Base-by-base conservation (phyloP, 2,113 vertebrate genomes). In the Falco punctatus region DNA sequence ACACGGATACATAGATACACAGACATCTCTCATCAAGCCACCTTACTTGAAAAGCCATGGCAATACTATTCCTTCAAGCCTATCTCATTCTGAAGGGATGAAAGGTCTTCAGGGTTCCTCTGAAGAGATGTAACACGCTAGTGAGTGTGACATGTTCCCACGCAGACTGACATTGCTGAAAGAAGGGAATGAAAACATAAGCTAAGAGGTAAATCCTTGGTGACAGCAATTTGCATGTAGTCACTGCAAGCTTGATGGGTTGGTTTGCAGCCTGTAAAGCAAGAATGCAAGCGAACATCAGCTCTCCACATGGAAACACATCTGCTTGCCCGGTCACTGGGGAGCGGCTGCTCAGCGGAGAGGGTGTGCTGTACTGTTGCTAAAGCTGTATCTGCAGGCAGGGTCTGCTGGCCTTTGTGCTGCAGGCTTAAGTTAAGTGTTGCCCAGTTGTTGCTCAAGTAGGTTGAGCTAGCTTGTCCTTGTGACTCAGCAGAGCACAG, bases 1-100 rank as follows among this genome's bases (percentile, higher is more conserved):
- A 38, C 38, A 38, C 38, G 38, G 38, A 38, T 38, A 38, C 38
- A 38, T 38, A 38, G 38, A 38, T 38, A 38, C 38, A 38, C 38
- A 38, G 30, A 32, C 11, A 19, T 5, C 24, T 55, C n/a, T 51
- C 48, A 30, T 59, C 58, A 33, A 64, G 59, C 4, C 18, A 40
- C 16, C 10, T 52, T 40, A 5, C 30, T 58, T 0, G 0, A 88
- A 90, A 88, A 67, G 9, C 30, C 16, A 12, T 3, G 22, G 32
- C 11, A 73, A 38, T 52, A 30, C 16, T 44, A 38, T 44, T 91
- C 30, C 59, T 77, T 84, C 59, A 48, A 70, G 51, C 15, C 30
- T 42, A 17, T 16, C 9, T 40, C 30, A 20, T 44, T 62, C 67
- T 27, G 46, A 86, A 61, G 71, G 51, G 22, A n/a, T 27, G 33